These are phyloP conservation scores for Philereme vetulata DNA, from an alignment of 2,888 invertebrate genomes.

Conservation along the genomic window DNA sequence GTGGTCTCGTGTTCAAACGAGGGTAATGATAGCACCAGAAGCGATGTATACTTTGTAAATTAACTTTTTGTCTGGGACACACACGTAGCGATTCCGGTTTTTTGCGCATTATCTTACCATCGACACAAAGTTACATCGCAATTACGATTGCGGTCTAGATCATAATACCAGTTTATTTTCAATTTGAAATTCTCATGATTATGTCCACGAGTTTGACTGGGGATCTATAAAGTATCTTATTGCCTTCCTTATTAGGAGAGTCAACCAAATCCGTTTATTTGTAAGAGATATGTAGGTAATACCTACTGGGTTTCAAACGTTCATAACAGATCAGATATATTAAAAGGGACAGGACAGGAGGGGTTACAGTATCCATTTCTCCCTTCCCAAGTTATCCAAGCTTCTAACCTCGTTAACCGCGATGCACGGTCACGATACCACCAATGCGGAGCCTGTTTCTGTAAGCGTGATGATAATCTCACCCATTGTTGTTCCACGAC, in stretches of 20 bases:
- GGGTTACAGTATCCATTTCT: slow-evolving; percentile 6
- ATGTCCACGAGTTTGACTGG: too few relatives aligned
- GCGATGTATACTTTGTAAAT: slow-evolving; percentile 29
- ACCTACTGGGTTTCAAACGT: too few relatives aligned
- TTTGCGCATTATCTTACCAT: slow-evolving; percentile 16
- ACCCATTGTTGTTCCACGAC: slow-evolving; percentile 45
- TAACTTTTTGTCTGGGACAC: slow-evolving; percentile 36
- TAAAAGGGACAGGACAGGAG: too few relatives aligned
- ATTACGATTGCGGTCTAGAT: background rate
- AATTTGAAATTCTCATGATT: background rate
- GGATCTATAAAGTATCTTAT: too few relatives aligned
- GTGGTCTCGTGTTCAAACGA: slow-evolving; percentile 47
- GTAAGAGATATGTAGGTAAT: too few relatives aligned
- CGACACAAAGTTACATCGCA: slow-evolving; percentile 5
- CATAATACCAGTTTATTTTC: background rate
- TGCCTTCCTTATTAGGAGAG: too few relatives aligned
- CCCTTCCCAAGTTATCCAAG: slow-evolving; percentile 10
- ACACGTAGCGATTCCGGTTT: slow-evolving; percentile 30
- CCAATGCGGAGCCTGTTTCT: slow-evolving; percentile 37
- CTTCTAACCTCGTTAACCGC: slow-evolving; percentile 50
- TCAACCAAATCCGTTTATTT: too few relatives aligned
- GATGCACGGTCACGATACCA: slow-evolving; percentile 63
- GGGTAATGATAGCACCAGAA: slow-evolving; percentile 41
- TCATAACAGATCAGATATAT: too few relatives aligned
- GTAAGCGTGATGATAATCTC: slow-evolving; percentile 48